Evolutionary conservation across 35 echinoderm and acorn worm species (phyloP).

Genomic region (Diadema setosum): DNA sequence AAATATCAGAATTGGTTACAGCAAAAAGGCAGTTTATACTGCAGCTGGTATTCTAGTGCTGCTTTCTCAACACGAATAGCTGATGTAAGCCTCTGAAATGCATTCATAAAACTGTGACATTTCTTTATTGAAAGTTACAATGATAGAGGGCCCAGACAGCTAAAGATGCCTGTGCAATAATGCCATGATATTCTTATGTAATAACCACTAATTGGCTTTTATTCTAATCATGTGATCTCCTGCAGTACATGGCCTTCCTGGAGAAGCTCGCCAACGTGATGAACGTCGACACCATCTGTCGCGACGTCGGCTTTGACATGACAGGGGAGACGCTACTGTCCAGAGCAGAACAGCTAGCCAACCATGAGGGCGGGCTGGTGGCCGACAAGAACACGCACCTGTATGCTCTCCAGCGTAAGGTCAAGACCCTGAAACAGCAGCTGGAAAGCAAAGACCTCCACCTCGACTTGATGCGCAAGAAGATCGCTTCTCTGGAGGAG

Average conservation of each 20-base stretch:
- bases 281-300: conserved; percentile 80
- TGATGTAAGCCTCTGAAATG: too few species aligned
- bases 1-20: too few species aligned
- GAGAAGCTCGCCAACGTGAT: conserved; percentile 67
- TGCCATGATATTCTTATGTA: too few species aligned
- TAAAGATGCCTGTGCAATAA: too few species aligned
- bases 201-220: too few species aligned
- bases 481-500: conserved; percentile 75
- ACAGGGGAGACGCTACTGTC: conserved; percentile 85
- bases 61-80: too few species aligned
- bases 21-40: too few species aligned
- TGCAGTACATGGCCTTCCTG: conserved; percentile 96
- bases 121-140: too few species aligned
- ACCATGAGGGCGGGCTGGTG: conserved; percentile 51
- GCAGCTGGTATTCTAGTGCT: too few species aligned
- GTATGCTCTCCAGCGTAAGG: conserved; percentile 89
- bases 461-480: conserved; percentile 93
- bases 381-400: conserved; percentile 87
- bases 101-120: too few species aligned
- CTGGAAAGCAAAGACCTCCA: conserved; percentile 98
- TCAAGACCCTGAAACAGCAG: conserved; percentile 81
- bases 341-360: conserved; percentile 79
- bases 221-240: too few species aligned
- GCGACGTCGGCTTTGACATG: conserved; percentile 92
- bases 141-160: too few species aligned